phyloP scores from a whole-genome alignment of 2,113 vertebrate species.

The Aspidoscelis tigris region DNA sequence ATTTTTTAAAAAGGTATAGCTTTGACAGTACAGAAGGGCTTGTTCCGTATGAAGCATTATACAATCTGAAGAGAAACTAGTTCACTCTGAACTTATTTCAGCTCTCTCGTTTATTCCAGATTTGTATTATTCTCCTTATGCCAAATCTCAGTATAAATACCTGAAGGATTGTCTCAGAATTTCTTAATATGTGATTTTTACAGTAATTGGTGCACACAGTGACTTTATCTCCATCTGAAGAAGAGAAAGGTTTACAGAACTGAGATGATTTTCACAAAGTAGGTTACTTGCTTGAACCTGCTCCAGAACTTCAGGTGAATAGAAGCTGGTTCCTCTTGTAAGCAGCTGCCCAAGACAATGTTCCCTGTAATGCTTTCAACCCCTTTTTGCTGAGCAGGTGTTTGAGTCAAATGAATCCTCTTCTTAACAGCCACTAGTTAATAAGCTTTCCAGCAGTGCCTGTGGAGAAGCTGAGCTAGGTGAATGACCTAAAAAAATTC shows the following conservation, averaged over 20 bases:
- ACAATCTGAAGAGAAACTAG: no score
- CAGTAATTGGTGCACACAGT: conserved; percentile 51
- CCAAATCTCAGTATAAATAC: not conserved
- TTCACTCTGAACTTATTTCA: no score
- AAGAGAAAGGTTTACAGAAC: not conserved
- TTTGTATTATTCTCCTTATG: not conserved
- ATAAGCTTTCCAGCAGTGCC: conserved; percentile 17
- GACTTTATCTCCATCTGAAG: not conserved
- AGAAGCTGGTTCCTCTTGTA: conserved; percentile 40
- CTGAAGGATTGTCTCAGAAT: not conserved
- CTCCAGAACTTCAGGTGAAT: conserved; percentile 37
- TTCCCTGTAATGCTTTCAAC: not conserved
- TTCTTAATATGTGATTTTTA: conserved; percentile 41
- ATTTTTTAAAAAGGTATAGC: no score
- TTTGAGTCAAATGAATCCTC: conserved; percentile 28
- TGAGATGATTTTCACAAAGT: conserved; percentile 32
- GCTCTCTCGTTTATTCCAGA: not conserved
- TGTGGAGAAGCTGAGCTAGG: conserved; percentile 3
- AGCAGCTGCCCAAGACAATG: conserved; percentile 38
- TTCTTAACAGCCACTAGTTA: conserved; percentile 30
- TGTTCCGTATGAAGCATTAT: no score
- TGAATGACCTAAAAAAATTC: conserved; percentile 8
- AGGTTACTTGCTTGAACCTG: conserved; percentile 50
- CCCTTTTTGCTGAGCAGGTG: conserved; percentile 50
- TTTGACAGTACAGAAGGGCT: no score